Evolutionary conservation across 2,113 vertebrate species (phyloP).

Genomic region (Empidonax traillii): DNA sequence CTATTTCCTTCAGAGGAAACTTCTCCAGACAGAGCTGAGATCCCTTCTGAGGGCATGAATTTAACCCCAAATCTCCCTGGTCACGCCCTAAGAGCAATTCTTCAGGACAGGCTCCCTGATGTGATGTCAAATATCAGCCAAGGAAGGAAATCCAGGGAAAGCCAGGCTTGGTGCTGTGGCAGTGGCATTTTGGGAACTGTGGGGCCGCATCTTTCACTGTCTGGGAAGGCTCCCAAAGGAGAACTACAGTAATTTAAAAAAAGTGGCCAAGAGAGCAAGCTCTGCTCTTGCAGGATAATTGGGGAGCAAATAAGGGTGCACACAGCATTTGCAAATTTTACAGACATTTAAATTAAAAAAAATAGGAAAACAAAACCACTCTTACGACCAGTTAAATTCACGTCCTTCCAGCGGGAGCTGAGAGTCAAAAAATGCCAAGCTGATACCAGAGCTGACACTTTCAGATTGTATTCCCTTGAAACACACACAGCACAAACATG

Average conservation of each 20-base stretch:
- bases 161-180: background rate
- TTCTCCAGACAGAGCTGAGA: background rate
- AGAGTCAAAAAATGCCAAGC: background rate
- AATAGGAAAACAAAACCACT: background rate
- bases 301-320: background rate
- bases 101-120: background rate
- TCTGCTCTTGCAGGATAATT: background rate
- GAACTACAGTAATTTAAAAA: background rate
- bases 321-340: background rate
- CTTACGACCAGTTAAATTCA: background rate
- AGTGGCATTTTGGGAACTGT: background rate
- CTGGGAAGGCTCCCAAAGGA: conserved; percentile 11
- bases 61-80: background rate
- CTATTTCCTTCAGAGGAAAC: background rate
- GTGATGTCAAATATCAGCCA: background rate
- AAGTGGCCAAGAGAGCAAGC: background rate
- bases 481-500: fast-evolving
- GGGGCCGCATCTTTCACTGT: background rate
- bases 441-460: background rate
- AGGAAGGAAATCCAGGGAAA: background rate
- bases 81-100: background rate
- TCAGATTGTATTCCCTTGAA: background rate
- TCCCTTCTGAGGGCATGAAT: background rate
- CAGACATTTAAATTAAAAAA: background rate
- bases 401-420: background rate